Base-by-base conservation (phyloP, 2,797 vertebrate species). In the Xenopus petersii region DNA sequence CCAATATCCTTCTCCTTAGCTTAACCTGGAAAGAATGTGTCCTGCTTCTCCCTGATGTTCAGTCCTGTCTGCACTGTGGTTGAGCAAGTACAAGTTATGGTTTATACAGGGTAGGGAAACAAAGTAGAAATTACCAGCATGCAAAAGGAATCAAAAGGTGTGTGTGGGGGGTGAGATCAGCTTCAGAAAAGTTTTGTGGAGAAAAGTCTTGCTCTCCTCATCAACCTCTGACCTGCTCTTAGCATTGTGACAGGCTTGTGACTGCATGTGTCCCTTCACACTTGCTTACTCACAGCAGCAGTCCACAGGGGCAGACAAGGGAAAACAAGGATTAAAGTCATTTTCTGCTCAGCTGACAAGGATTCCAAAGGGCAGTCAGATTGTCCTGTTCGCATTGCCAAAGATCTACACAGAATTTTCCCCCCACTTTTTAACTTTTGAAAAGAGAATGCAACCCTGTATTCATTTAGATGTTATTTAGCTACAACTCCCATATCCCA, bases 41-140 rank as follows among this genome's bases (percentile, higher is more conserved):
- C 88, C 92, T 90, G 92, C 89, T 91, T 93, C 92, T 89, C 88
- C 83, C 89, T 86, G 89, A 90, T 89, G 89, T 92, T 89, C 93
- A 87, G 81, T 86, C 80, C 87, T 88, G 90, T 86, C 90, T 92
- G 91, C 54, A 58, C 70, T 33, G 64, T 64, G 33, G 48, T 49
- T 13, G 62, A 33, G 46, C 62, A 16, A 47, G 59, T 42, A 55
- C 51, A 66, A 66, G 33, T n/a, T 10, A 54, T 30, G 48, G 36
- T 59, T 56, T 66, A 62, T 47, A 15, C 10, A 16, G 47, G 15
- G 58, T 21, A 24, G 0, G 61, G 47, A 58, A 62, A 24, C 11
- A 24, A 64, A 9, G 51, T 4, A 33, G 54, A 77, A 90, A 85
- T 83, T 87, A 81, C 86, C 87, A 90, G 89, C 90, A 89, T 86